Conservation (phyloP, 1,140 invertebrate species). For the Saccostrea glomerata region DNA sequence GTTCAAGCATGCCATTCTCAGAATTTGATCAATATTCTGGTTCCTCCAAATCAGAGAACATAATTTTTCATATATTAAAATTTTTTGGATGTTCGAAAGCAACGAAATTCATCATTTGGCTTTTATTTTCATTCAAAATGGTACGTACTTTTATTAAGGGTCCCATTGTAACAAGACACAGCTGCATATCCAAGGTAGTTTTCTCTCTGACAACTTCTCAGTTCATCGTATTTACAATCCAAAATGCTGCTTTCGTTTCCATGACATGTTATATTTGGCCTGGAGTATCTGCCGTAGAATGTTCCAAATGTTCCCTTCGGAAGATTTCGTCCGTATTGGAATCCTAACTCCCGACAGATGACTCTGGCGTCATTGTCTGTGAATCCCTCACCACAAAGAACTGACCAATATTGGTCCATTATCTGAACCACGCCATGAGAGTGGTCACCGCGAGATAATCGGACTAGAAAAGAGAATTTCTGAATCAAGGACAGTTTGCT, state of each 20-base stretch:
- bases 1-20: background rate
- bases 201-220: slow-evolving; percentile 60
- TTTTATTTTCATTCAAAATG: too few relatives aligned
- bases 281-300: slow-evolving; percentile 62
- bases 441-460: slow-evolving; percentile 65
- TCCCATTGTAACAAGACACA: slow-evolving; percentile 69
- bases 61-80: too few relatives aligned
- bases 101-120: too few relatives aligned
- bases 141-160: slow-evolving; percentile 63
- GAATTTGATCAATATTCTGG: background rate
- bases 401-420: slow-evolving; percentile 63
- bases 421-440: slow-evolving; percentile 68
- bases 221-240: slow-evolving; percentile 61
- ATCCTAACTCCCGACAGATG: slow-evolving; percentile 66
- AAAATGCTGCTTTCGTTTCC: slow-evolving; percentile 66
- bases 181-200: slow-evolving; percentile 68
- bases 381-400: slow-evolving; percentile 67
- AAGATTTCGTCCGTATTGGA: slow-evolving; percentile 64
- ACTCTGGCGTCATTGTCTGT: slow-evolving; percentile 63
- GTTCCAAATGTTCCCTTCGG: slow-evolving; percentile 66
- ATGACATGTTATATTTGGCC: slow-evolving; percentile 64
- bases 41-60: background rate
- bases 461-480: slow-evolving; percentile 50
- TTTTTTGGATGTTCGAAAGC: too few relatives aligned
- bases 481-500: background rate